Base-by-base conservation (phyloP, 2,113 vertebrate species). In the Ornithorhynchus anatinus region DNA sequence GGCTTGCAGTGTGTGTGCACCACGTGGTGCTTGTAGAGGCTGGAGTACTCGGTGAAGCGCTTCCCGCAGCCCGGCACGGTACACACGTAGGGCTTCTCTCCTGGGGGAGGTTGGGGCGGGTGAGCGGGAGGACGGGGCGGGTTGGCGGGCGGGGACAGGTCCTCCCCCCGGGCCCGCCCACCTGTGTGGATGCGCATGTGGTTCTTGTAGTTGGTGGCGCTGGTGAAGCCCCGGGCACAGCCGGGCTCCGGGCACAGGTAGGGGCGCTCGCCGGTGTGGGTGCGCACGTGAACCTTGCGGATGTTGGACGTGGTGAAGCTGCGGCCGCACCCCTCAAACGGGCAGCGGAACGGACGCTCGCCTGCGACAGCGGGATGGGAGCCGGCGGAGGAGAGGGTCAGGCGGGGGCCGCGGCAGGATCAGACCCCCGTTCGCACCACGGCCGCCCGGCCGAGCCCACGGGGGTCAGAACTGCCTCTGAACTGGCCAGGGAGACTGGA, bases 1-100 rank as follows among this genome's bases (percentile, higher is more conserved):
- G 95, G 94, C 74, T 95, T 95, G 90, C 94, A 95, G 89, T 94
- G 95, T 0, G 94, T 95, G 91, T 96, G 94, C 20, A 95, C 95
- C 83, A 95, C 93, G 0, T 96, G 94, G 85, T 95, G 94, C 57
- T 95, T 96, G 74, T 95, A 95, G 40, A 96, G 91, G 84, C 94
- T 96, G 8, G 94, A 96, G 75, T 95, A 95, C 66, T 96, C 94
- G 0, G 94, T 95, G 89, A 95, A 96, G 29, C 94, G 89, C 86
- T 94, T 96, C 9, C 93, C 94, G 1, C 94, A 95, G 84, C 94
- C 92, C 0, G 93, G 94, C 59, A 95, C 93, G 0, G 92, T 92
- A 88, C 95, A 96, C 69, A 93, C 70, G 48, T 95, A 95, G 0
- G 94, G 94, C 87, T 95, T 95, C 90, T 95, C 94, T 39, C 94